Percentiles rank a stretch among this genome's conserved stretches.
These are phyloP conservation scores for Hassar affinis DNA, from an alignment of 2,113 vertebrate species.

Conservation along the genomic window DNA sequence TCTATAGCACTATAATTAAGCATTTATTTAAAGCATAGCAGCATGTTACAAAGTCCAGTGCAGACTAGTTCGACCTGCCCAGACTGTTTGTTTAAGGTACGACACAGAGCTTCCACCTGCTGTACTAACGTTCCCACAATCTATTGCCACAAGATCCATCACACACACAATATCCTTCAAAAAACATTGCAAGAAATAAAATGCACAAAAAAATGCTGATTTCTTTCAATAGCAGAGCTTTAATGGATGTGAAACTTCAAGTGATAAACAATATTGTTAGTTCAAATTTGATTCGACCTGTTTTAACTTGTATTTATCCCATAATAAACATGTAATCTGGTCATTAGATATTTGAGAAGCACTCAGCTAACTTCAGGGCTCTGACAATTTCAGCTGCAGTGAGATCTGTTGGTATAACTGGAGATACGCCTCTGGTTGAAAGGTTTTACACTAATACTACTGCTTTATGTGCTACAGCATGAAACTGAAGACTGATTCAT, in stretches of 20 bases:
- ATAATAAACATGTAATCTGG: not conserved
- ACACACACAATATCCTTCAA: not conserved
- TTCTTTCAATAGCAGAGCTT: not conserved
- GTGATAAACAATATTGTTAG: not conserved
- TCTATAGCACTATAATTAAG: not conserved
- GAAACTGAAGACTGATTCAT: conserved; percentile 1
- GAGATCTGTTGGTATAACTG: not conserved
- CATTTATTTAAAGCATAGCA: not conserved
- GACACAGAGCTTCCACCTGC: not conserved
- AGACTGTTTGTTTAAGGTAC: not conserved
- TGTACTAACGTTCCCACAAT: not conserved
- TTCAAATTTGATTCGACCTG: too few species aligned
- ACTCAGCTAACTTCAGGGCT: not conserved
- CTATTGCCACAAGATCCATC: not conserved
- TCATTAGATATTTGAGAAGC: not conserved
- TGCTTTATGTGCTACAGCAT: not conserved
- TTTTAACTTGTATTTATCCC: not conserved
- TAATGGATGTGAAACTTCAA: not conserved
- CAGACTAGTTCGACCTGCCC: conserved; percentile 3
- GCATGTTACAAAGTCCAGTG: conserved; percentile 14
- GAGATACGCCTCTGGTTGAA: not conserved
- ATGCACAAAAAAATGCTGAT: not conserved
- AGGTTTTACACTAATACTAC: not conserved
- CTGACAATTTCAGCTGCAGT: not conserved
- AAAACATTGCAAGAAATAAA: not conserved